A percentile compares a stretch with the other conserved stretches of the same genome.
Conservation (phyloP, 2,888 invertebrate genomes). For the Lordiphosa andalusiaca region DNA sequence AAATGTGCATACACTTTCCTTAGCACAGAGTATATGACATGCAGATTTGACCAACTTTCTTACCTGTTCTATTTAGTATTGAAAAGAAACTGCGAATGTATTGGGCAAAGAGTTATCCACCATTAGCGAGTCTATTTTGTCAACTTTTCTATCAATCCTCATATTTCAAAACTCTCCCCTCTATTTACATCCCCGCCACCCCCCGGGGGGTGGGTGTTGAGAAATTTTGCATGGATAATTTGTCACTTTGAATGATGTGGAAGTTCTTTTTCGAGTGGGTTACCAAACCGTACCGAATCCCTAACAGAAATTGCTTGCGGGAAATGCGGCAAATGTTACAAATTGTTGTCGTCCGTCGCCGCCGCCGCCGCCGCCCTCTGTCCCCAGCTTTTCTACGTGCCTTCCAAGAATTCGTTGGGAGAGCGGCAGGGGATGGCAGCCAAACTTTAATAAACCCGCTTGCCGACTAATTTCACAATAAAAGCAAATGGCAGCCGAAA, state of each 20-base stretch:
- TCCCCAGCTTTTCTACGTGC: background rate
- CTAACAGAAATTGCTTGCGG: slow-evolving; percentile 62
- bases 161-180: slow-evolving; percentile 50
- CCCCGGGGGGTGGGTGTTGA: slow-evolving; percentile 27
- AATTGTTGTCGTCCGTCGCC: slow-evolving; percentile 59
- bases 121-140: slow-evolving; percentile 44
- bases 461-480: slow-evolving; percentile 69
- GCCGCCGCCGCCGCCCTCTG: slow-evolving; percentile 7
- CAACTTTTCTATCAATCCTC: slow-evolving; percentile 61
- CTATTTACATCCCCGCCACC: background rate
- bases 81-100: too few species aligned
- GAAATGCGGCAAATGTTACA: slow-evolving; percentile 72
- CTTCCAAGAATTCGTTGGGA: slow-evolving; percentile 22
- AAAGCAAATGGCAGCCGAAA: slow-evolving; percentile 43
- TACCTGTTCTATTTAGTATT: too few species aligned
- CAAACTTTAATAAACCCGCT: slow-evolving; percentile 70
- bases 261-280: slow-evolving; percentile 62
- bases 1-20: too few species aligned
- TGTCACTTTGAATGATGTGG: slow-evolving; percentile 74
- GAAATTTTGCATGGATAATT: slow-evolving; percentile 72
- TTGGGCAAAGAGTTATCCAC: background rate
- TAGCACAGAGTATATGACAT: too few species aligned
- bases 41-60: too few species aligned
- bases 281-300: slow-evolving; percentile 20
- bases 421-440: slow-evolving; percentile 11